Evolutionary conservation across 2,113 vertebrate species (phyloP), one percentile per base, ranked within the genome.

Genomic region (Struthidea cinerea): DNA sequence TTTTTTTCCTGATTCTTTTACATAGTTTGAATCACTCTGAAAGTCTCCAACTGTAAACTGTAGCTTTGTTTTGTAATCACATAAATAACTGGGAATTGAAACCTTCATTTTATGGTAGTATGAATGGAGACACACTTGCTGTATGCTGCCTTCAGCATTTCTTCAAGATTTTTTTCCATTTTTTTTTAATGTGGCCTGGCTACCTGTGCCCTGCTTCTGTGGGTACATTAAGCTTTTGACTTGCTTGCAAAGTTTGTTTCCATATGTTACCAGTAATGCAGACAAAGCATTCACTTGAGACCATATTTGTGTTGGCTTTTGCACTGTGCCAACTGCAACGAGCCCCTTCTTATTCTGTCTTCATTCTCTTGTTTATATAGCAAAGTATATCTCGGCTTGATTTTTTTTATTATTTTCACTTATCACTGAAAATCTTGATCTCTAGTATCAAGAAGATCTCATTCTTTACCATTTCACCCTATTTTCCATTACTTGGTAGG

Each of bases 21-120:
- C 49, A 63, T 84, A 80, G 57, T 89, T 96, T 95, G 92, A 92
- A 95, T 92, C 80, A 71, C 50, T 87, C 61, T 87, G 81, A 94
- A 93, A 95, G 44, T 78, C 63, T 89, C 10, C 28, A 71, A 4
- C 47, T 97, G 78, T 96, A 96, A 95, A 80, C 59, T 21, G 16
- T 74, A 94, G 59, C 33, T 90, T 85, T 94, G 52, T 80, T 95
- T 94, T 90, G 87, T 92, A 91, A 94, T 57, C 27, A 37, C 69
- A 89, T 77, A 92, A 90, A 92, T 84, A 84, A 76, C 32, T 26
- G 39, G 56, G 49, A 95, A 95, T 69, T 15, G 50, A 95, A 89
- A 68, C 94, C 64, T 64, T 84, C 59, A 65, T 78, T 89, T 94
- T 87, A 60, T 0, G 0, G 7, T 37, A 42, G 20, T 56, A 27